These are phyloP conservation scores for Aethina tumida DNA, from an alignment of 1,140 invertebrate species.

Conservation along the genomic window DNA sequence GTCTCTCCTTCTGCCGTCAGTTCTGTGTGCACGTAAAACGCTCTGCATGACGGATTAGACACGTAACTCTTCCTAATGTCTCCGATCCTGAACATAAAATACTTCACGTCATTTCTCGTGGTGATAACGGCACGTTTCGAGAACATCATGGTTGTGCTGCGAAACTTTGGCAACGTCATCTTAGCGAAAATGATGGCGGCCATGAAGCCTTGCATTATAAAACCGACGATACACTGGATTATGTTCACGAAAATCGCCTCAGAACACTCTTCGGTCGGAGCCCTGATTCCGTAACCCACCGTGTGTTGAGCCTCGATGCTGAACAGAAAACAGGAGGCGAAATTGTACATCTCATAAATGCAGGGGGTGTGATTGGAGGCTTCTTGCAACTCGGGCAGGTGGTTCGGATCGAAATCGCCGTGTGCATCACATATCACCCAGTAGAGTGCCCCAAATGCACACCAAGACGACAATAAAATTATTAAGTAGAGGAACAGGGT, in stretches of 20 bases:
- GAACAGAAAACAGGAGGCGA: conserved; percentile 82
- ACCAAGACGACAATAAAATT: conserved; percentile 84
- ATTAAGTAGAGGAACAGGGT: conserved; percentile 83
- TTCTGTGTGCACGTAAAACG: conserved; percentile 77
- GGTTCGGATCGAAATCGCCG: conserved; percentile 72
- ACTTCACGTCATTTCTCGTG: too few species aligned
- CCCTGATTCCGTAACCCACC: conserved; percentile 60
- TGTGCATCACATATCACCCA: conserved; percentile 85
- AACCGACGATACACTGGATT: conserved; percentile 89
- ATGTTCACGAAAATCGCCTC: conserved; percentile 95
- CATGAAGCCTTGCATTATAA: conserved; percentile 41
- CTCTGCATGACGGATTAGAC: too few species aligned
- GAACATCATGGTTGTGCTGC: too few species aligned
- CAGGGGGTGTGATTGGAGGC: conserved; percentile 57
- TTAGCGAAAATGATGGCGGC: conserved; percentile 15
- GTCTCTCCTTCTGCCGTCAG: conserved; percentile 84
- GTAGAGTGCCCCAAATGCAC: conserved; percentile 83
- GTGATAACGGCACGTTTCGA: too few species aligned
- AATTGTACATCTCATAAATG: conserved; percentile 67
- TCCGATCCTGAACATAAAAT: too few species aligned
- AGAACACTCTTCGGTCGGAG: conserved; percentile 88
- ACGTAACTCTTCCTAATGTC: too few species aligned
- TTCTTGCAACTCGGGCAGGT: conserved; percentile 54
- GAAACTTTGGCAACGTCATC: too few species aligned
- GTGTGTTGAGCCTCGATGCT: conserved; percentile 90